phyloP scores from a whole-genome alignment of 1,140 invertebrate species.

The Saccostrea glomerata region DNA sequence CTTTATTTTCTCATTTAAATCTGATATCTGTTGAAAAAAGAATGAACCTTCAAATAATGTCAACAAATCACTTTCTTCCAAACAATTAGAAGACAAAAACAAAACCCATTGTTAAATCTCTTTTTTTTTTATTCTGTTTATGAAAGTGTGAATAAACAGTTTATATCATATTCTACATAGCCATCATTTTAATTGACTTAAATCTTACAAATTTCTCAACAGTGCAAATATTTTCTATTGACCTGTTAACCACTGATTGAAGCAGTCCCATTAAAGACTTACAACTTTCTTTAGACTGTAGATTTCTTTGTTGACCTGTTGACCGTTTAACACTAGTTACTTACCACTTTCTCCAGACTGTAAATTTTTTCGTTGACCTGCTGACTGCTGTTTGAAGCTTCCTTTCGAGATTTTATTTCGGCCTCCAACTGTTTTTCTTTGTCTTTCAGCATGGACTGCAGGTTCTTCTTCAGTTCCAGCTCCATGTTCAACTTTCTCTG shows the following conservation, averaged over 20 bases:
- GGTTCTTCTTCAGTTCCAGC: conserved; percentile 88
- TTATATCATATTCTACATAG: conserved; percentile 9
- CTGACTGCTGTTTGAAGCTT: conserved; percentile 86
- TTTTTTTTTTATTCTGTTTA: too few relatives aligned
- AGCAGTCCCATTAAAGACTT: conserved; percentile 42
- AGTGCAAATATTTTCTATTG: conserved; percentile 79
- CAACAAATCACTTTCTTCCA: too few relatives aligned
- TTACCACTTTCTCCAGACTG: conserved; percentile 84
- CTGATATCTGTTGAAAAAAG: conserved; percentile 83
- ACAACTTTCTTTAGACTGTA: conserved; percentile 82
- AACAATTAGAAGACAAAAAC: too few relatives aligned
- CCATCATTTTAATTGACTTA: too few relatives aligned
- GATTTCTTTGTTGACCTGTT: conserved; percentile 72
- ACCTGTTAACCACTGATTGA: neutral
- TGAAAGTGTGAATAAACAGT: too few relatives aligned
- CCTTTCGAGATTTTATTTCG: conserved; percentile 93
- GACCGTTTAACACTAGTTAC: neutral
- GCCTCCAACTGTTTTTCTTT: conserved; percentile 84
- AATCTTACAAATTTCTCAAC: conserved; percentile 82
- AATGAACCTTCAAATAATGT: conserved; percentile 32
- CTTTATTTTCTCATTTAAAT: conserved; percentile 93
- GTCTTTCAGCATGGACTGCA: conserved; percentile 83
- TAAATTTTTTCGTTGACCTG: conserved; percentile 84
- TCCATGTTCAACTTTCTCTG: conserved; percentile 93
- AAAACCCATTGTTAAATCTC: neutral